Evolutionary conservation across 2,797 vertebrate genomes (phyloP).

Genomic region (Rhinichthys osculus): DNA sequence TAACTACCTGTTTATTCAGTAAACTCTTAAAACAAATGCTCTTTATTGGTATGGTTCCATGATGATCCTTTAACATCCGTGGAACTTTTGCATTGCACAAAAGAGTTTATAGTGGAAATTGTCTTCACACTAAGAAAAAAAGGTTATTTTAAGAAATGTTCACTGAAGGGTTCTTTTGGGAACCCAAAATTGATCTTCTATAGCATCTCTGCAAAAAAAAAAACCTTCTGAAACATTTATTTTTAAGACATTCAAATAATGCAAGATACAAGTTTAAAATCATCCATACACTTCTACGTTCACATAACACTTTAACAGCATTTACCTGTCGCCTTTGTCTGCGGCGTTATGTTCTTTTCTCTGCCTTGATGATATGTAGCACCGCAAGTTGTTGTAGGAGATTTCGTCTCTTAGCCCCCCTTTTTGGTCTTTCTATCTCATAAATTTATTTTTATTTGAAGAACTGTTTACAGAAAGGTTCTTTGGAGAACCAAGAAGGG

Average conservation of each 20-base stretch:
- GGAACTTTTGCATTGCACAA: not conserved
- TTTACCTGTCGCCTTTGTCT: too few relatives aligned
- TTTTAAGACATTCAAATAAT: not conserved
- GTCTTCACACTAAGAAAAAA: not conserved
- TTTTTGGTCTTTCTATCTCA: too few relatives aligned
- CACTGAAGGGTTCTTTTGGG: not conserved
- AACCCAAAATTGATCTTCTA: not conserved
- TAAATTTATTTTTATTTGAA: too few relatives aligned
- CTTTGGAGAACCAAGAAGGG: too few relatives aligned
- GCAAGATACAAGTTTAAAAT: not conserved
- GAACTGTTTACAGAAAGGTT: too few relatives aligned
- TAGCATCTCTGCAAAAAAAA: not conserved
- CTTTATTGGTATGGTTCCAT: not conserved
- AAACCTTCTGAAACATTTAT: not conserved
- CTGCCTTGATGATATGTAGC: too few relatives aligned
- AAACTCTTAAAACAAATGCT: not conserved
- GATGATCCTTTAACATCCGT: not conserved
- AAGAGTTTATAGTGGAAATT: not conserved
- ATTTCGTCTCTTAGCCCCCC: too few relatives aligned
- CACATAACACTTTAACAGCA: too few relatives aligned
- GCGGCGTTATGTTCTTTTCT: too few relatives aligned
- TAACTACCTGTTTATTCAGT: constrained; percentile 1
- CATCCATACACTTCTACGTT: not conserved
- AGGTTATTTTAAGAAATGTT: not conserved
- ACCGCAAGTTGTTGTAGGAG: too few relatives aligned